Base-by-base conservation (phyloP, 1,140 invertebrate species). In the Neelides sp. region DNA sequence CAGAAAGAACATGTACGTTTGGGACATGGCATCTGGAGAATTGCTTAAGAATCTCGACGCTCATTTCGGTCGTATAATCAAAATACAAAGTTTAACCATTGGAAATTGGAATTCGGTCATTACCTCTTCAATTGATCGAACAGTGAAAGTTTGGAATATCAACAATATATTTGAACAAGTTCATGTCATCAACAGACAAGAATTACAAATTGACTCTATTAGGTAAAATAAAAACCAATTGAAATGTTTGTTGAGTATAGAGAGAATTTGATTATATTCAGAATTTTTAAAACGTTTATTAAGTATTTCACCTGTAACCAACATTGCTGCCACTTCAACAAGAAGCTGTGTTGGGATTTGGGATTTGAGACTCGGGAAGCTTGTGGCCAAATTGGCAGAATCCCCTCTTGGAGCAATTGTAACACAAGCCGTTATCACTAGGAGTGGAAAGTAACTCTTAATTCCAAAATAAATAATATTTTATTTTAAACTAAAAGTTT, bases 121-220 rank as follows among this genome's bases (percentile, higher is more conserved):
- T 27, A 94, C 93, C 0, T 95, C 93, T 0, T 97, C 92, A 0
- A 94, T 98, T 44, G 94, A 98, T 69, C 77, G 92, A 54, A 92
- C 90, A 1, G 92, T 98, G 1, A 96, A 98, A 74, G 91, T 98
- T 0, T 98, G 94, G 94, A 98, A 97, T 68, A 93, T 98, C 51
- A 93, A 97, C 64, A 97, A 98, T 64, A 96, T 98, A 62, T 92
- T 94, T 64, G 91, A 97, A 65, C 89, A 96, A 71, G 91, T 97
- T 3, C 86, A 96, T 66, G 83, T 88, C 15, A 92, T 98, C 55
- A 88, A 97, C 63, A 72, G 92, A 39, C 90, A 96, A 65, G 94
- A 98, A 65, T 70, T 96, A 41, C 90, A 92, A 61, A 90, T 98
- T 48, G 92, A 98, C 68, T 79, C 82, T 20, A 85, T 97, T 20